Evolutionary conservation across 2,113 vertebrate genomes (phyloP).

Genomic region (Mirounga angustirostris): DNA sequence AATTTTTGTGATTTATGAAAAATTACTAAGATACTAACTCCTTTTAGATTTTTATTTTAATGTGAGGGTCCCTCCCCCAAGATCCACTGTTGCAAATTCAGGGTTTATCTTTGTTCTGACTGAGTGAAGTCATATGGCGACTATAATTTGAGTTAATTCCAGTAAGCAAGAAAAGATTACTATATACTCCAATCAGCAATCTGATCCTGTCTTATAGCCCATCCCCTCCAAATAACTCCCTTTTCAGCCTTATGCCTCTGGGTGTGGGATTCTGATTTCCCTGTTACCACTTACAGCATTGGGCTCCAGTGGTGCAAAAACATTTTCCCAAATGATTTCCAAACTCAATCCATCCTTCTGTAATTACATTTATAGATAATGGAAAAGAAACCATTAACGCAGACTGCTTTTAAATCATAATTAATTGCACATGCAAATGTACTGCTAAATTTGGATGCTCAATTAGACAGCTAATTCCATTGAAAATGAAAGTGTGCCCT

Average conservation of each 20-base stretch:
- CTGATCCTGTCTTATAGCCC: background rate
- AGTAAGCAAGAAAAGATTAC: slow-evolving; percentile 33
- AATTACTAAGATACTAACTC: background rate
- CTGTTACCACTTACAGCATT: background rate
- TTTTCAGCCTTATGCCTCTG: background rate
- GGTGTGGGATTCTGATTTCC: background rate
- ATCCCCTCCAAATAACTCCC: background rate
- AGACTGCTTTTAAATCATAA: slow-evolving; percentile 83
- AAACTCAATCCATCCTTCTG: slow-evolving; percentile 73
- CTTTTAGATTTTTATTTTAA: background rate
- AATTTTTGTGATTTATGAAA: slow-evolving; percentile 26
- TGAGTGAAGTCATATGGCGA: slow-evolving; percentile 22
- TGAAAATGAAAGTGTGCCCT: slow-evolving; percentile 79
- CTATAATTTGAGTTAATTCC: slow-evolving; percentile 52
- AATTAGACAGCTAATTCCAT: slow-evolving; percentile 83
- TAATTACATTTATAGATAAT: slow-evolving; percentile 84
- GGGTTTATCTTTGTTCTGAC: slow-evolving; percentile 29
- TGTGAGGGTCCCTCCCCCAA: background rate
- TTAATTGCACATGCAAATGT: slow-evolving; percentile 85
- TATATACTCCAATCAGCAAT: background rate
- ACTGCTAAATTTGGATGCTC: slow-evolving; percentile 84
- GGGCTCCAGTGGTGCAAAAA: slow-evolving; percentile 8
- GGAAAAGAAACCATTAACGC: slow-evolving; percentile 78
- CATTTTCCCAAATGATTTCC: slow-evolving; percentile 69
- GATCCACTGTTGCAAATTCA: background rate